Evolutionary conservation across 2,113 vertebrate genomes (phyloP).

Genomic region (Melanerpes aurifrons): DNA sequence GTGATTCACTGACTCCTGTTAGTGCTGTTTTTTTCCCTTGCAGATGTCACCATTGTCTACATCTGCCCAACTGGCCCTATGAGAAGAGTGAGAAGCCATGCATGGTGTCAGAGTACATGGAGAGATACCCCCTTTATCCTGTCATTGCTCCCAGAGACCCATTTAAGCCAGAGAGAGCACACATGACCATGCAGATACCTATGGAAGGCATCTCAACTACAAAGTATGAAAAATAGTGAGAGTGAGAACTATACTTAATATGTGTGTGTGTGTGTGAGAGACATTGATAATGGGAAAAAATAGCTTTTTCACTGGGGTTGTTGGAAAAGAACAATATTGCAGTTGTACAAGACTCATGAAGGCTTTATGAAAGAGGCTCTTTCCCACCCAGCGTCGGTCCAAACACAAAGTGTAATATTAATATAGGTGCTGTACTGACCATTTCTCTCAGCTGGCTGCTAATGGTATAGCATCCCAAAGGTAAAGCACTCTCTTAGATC

Average conservation of each 20-base stretch:
- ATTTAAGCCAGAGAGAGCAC: slow-evolving; percentile 41
- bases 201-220: slow-evolving; percentile 70
- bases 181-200: neutral
- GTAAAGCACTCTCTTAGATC: neutral
- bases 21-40: neutral
- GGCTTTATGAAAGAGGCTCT: neutral
- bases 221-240: slow-evolving; percentile 46
- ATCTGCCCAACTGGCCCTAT: slow-evolving; percentile 48
- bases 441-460: neutral
- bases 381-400: neutral
- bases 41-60: slow-evolving; percentile 73
- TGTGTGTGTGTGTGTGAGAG: neutral
- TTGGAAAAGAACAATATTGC: neutral
- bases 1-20: neutral
- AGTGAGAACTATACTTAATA: neutral
- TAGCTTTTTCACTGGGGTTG: neutral
- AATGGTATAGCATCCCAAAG: neutral
- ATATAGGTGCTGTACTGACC: neutral
- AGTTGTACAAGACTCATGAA: neutral
- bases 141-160: slow-evolving; percentile 50
- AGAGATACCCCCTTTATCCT: slow-evolving; percentile 50
- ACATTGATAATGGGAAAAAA: neutral
- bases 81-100: slow-evolving; percentile 64
- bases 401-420: neutral
- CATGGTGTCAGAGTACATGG: slow-evolving; percentile 68